Base-by-base conservation (phyloP, 2,888 invertebrate species). In the Heliconius erato region DNA sequence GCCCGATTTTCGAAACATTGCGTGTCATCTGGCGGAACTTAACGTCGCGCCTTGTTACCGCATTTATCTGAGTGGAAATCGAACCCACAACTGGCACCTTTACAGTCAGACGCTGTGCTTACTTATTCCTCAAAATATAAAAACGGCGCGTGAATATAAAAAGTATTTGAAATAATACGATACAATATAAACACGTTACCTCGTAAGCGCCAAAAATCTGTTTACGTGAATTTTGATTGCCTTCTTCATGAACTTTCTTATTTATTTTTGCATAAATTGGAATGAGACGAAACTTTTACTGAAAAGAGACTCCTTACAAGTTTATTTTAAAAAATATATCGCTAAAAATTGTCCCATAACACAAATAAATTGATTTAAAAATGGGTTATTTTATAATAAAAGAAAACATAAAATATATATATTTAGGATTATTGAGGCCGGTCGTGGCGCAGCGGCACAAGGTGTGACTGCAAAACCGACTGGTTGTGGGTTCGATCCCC, bases 151-250 rank as follows among this genome's bases (percentile, higher is more conserved):
- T 44, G 1, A 71, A 40, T 4, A 71, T n/a, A n/a, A 14, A 44
- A 44, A 72, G 26, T 71, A 44, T 26, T 44, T 71, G 2, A 49
- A 49, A 26, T 74, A 81, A 68, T 69, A 68, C 54, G 44, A 65
- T 59, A 54, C 16, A 74, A 67, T 72, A 71, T 82, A 79, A 82
- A 79, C 84, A 88, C 87, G 89, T 89, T 90, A 91, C 89, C 89
- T 91, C 90, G 89, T 91, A 91, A 92, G 91, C 91, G 91, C 89
- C 91, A 89, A 90, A 92, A 94, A 93, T 92, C 94, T 94, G 92
- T 94, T 94, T 93, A 92, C 91, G 88, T 91, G 94, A 95, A 93
- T 95, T 95, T 93, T 94, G 95, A 95, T 95, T 95, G 94, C 93
- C 93, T 94, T 91, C 92, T 92, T 91, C 91, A 92, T 91, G 91